phyloP scores from a whole-genome alignment of 2,113 vertebrate species.

The Chaetodon trifascialis region DNA sequence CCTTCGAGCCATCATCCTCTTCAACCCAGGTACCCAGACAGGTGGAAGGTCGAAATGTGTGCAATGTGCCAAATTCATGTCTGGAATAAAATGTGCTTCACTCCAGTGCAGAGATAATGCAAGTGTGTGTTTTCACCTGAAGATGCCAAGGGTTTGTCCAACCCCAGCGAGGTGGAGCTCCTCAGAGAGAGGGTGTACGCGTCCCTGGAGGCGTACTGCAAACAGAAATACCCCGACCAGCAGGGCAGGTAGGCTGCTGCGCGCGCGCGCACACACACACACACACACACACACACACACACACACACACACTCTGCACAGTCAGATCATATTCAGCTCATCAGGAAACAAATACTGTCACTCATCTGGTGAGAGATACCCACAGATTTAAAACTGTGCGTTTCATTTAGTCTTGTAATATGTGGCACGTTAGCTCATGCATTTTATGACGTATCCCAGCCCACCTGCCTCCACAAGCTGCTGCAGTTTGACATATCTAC shows the following conservation, averaged over 20 bases:
- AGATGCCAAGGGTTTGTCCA: constrained; percentile 93
- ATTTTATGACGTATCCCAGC: background rate
- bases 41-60: background rate
- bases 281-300: background rate
- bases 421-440: background rate
- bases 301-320: background rate
- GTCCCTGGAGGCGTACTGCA: constrained; percentile 93
- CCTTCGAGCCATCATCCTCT: constrained; percentile 94
- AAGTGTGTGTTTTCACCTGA: constrained; percentile 19
- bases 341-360: too few species aligned
- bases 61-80: background rate
- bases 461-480: background rate
- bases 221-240: constrained; percentile 94
- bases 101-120: background rate
- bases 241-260: constrained; percentile 86
- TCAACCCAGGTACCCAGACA: constrained; percentile 87
- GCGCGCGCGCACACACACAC: background rate
- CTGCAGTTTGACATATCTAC: background rate
- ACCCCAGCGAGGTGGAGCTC: constrained; percentile 91
- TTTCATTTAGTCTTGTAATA: background rate
- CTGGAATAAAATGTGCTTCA: background rate
- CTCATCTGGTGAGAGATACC: background rate
- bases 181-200: constrained; percentile 93
- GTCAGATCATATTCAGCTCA: background rate
- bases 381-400: background rate